A percentile compares a stretch with the other conserved stretches of the same genome.
These are phyloP conservation scores for Drosophila jambulina DNA, from an alignment of 1,140 invertebrate species.

Conservation along the genomic window DNA sequence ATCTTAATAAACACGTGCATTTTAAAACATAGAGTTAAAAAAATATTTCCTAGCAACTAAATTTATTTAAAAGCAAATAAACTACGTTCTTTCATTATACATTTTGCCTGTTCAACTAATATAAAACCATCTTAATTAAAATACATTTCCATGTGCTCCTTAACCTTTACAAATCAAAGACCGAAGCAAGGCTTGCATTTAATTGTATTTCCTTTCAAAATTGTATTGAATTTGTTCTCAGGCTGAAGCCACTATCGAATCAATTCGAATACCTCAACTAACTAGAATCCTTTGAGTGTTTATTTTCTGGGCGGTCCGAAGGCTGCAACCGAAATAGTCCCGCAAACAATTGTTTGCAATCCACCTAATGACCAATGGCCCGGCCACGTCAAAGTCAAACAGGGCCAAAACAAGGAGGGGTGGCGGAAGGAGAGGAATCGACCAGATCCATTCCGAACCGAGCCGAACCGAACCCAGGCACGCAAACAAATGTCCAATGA, in stretches of 20 bases:
- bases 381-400: slow-evolving; percentile 57
- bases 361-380: slow-evolving; percentile 71
- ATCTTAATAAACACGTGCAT: not conserved
- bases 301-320: not conserved
- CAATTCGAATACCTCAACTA: slow-evolving; percentile 1
- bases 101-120: not conserved
- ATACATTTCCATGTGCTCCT: not conserved
- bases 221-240: not conserved
- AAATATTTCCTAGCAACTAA: not conserved
- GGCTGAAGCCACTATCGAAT: not conserved
- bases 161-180: not conserved
- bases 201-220: not conserved
- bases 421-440: not conserved
- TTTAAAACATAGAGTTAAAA: not conserved
- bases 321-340: slow-evolving; percentile 3
- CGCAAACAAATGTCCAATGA: slow-evolving; percentile 81
- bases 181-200: too few species aligned
- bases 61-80: not conserved
- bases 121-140: not conserved
- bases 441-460: slow-evolving; percentile 17
- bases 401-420: slow-evolving; percentile 13
- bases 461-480: slow-evolving; percentile 46
- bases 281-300: not conserved
- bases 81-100: not conserved
- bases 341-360: slow-evolving; percentile 63